Percentiles rank a stretch among this genome's conserved stretches.
Conservation (phyloP, 2,113 vertebrate genomes). For the Elachura formosa region DNA sequence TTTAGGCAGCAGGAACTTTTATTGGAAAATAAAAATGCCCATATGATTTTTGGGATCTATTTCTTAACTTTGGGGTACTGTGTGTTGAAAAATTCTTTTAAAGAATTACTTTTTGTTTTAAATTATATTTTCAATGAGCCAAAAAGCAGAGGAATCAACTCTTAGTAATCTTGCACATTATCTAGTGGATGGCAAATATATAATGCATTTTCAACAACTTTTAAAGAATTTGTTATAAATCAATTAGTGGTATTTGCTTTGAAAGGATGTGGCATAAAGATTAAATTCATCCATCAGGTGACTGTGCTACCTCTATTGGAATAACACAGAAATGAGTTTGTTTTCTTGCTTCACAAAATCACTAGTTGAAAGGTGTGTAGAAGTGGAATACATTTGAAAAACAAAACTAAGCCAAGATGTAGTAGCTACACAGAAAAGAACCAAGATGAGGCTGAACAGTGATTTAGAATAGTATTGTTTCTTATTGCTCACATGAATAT, state of each 20-base stretch:
- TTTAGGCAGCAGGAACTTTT: neutral
- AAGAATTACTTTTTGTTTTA: neutral
- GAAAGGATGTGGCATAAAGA: neutral
- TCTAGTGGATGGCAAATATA: neutral
- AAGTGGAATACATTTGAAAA: neutral
- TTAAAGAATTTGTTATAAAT: neutral
- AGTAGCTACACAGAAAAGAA: neutral
- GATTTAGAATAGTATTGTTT: neutral
- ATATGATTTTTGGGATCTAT: neutral
- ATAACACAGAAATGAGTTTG: neutral
- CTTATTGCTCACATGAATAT: neutral
- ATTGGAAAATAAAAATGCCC: neutral
- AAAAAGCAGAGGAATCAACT: neutral
- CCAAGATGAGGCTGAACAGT: neutral
- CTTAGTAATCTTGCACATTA: neutral
- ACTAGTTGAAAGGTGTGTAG: neutral
- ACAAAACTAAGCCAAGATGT: neutral
- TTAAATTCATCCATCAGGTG: neutral
- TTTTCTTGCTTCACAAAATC: neutral
- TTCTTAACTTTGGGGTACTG: neutral
- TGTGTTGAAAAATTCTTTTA: neutral
- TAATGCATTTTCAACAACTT: slow-evolving; percentile 2
- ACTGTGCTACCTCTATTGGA: neutral
- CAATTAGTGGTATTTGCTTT: neutral
- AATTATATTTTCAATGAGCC: neutral